phyloP scores from a whole-genome alignment of 2,888 invertebrate genomes.

The Syrphus vitripennis region DNA sequence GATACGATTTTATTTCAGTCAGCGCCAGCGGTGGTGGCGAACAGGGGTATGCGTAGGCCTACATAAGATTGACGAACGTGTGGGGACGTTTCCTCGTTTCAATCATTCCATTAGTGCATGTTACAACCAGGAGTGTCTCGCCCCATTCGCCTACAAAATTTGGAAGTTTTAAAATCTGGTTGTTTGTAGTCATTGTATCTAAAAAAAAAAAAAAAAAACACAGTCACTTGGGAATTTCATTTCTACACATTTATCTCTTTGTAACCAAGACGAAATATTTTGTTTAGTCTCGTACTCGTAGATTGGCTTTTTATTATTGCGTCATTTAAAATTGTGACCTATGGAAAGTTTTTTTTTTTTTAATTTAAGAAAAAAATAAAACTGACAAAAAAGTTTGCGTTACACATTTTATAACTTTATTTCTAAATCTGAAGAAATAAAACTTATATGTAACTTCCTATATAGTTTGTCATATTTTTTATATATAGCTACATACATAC shows the following conservation, averaged over 20 bases:
- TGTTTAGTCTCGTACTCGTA: neutral
- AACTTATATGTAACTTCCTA: neutral
- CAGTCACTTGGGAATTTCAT: neutral
- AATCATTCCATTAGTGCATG: constrained; percentile 51
- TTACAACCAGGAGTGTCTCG: constrained; percentile 2
- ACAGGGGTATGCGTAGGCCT: constrained; percentile 12
- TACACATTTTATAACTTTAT: neutral
- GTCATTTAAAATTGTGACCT: neutral
- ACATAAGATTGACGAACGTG: neutral
- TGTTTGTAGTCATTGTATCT: neutral
- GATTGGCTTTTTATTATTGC: neutral
- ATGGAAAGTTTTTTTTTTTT: constrained; percentile 6
- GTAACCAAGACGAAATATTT: neutral
- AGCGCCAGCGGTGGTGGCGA: neutral
- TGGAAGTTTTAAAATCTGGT: neutral
- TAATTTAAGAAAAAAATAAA: neutral
- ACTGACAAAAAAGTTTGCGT: neutral
- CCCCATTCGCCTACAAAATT: neutral
- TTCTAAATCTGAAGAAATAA: neutral
- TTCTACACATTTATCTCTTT: neutral
- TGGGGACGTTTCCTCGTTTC: constrained; percentile 44
- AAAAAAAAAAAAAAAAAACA: neutral
- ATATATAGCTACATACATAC: neutral
- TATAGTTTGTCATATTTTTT: too few species aligned
- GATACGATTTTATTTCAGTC: constrained; percentile 20